Conservation (phyloP, 1,140 invertebrate species). For the Sinella curviseta region DNA sequence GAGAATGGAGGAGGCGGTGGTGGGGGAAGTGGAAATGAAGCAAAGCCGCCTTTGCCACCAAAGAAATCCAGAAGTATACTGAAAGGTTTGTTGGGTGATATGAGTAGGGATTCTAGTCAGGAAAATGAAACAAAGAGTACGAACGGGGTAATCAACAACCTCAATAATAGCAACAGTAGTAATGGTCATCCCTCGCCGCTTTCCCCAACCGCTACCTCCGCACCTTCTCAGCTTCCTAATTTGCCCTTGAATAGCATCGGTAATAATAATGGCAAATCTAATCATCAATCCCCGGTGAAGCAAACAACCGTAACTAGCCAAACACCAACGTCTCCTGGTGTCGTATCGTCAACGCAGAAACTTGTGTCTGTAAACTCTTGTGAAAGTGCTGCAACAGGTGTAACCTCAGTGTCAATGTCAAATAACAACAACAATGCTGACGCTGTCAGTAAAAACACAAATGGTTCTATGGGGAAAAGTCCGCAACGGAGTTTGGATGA, state of each 20-base stretch:
- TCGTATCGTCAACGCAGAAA: too few species aligned
- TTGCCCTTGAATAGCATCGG: too few species aligned
- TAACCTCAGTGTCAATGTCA: too few species aligned
- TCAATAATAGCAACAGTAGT: constrained; percentile 53
- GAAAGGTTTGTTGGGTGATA: constrained; percentile 38
- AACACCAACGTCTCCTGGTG: too few species aligned
- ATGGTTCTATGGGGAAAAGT: constrained; percentile 35
- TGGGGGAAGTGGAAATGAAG: neutral
- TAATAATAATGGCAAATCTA: neutral
- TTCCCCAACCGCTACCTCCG: neutral
- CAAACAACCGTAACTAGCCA: neutral
- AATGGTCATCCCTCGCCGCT: constrained; percentile 53
- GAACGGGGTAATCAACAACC: constrained; percentile 49
- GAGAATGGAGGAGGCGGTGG: neutral
- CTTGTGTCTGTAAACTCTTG: too few species aligned
- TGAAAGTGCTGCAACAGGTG: too few species aligned
- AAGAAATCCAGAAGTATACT: constrained; percentile 62
- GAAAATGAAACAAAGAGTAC: constrained; percentile 50
- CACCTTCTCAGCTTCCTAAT: neutral
- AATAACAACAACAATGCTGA: too few species aligned
- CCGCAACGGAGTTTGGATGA: constrained; percentile 38
- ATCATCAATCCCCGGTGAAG: neutral
- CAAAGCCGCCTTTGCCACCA: constrained; percentile 69
- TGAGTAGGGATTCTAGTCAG: constrained; percentile 48
- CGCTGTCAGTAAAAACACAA: neutral